A percentile compares a stretch with the other conserved stretches of the same genome.
Evolutionary conservation across 92 coral and sea anemone species (phyloP).

Genomic region (Ricordea florida): DNA sequence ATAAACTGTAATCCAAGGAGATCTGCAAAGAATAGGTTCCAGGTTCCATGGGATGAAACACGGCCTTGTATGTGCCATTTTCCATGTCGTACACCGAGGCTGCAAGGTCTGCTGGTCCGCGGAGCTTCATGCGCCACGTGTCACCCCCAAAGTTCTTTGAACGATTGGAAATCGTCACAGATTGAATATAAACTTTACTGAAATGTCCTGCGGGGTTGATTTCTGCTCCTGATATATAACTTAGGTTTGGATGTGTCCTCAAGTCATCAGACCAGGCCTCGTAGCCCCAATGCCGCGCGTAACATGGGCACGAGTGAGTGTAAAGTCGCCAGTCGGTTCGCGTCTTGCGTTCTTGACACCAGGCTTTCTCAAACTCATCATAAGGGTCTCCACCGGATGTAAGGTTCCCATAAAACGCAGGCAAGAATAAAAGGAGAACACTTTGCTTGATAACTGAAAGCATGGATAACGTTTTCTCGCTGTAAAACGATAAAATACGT

Average conservation of each 20-base stretch:
- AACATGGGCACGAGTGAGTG: slow-evolving; percentile 56
- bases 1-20: slow-evolving; percentile 69
- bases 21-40: slow-evolving; percentile 62
- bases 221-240: slow-evolving; percentile 44
- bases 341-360: slow-evolving; percentile 76
- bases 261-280: background rate
- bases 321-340: slow-evolving; percentile 71
- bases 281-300: slow-evolving; percentile 50
- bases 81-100: slow-evolving; percentile 70
- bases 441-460: background rate
- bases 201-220: slow-evolving; percentile 61
- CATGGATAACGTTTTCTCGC: background rate
- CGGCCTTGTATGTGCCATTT: slow-evolving; percentile 74
- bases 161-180: slow-evolving; percentile 42
- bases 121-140: slow-evolving; percentile 67
- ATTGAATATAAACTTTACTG: slow-evolving; percentile 55
- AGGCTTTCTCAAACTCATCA: slow-evolving; percentile 24
- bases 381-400: background rate
- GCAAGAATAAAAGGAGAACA: background rate
- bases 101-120: slow-evolving; percentile 54
- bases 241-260: slow-evolving; percentile 52
- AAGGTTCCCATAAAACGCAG: background rate
- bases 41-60: slow-evolving; percentile 73
- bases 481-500: background rate
- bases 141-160: slow-evolving; percentile 77